These are phyloP conservation scores for Tarsius wallacei DNA, from an alignment of 2,797 vertebrate species.

Conservation along the genomic window DNA sequence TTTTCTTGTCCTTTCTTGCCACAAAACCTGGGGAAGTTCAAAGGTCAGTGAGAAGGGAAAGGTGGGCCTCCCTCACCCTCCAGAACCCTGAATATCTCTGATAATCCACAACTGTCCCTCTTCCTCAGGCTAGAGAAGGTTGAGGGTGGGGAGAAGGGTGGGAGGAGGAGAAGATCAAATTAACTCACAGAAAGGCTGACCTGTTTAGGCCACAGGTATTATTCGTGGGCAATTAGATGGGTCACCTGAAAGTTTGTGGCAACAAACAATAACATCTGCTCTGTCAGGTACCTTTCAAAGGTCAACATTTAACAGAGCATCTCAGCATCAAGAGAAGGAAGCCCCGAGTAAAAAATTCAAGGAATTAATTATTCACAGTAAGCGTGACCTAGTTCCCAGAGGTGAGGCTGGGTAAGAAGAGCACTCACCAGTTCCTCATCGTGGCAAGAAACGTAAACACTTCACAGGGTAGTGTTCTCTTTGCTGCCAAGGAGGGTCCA, in stretches of 20 bases:
- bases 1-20: not conserved
- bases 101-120: not conserved
- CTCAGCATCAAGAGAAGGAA: not conserved
- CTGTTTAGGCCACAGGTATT: not conserved
- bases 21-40: constrained; percentile 24
- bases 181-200: not conserved
- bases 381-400: constrained; percentile 77
- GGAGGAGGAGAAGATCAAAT: not conserved
- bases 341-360: constrained; percentile 49
- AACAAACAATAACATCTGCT: not conserved
- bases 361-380: constrained; percentile 81
- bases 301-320: not conserved
- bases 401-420: constrained; percentile 61
- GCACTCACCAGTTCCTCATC: constrained; percentile 65
- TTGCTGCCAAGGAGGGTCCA: constrained; percentile 34
- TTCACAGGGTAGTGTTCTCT: constrained; percentile 39
- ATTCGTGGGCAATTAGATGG: not conserved
- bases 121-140: not conserved
- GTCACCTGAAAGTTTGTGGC: constrained; percentile 1
- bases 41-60: constrained; percentile 34
- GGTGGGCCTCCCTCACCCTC: not conserved
- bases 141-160: not conserved
- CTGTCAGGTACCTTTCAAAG: constrained; percentile 12
- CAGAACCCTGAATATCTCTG: constrained; percentile 16
- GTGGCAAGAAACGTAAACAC: constrained; percentile 74